A percentile compares a stretch with the other conserved stretches of the same genome.
Evolutionary conservation across 2,113 vertebrate species (phyloP).

Genomic region (Apteryx mantelli): DNA sequence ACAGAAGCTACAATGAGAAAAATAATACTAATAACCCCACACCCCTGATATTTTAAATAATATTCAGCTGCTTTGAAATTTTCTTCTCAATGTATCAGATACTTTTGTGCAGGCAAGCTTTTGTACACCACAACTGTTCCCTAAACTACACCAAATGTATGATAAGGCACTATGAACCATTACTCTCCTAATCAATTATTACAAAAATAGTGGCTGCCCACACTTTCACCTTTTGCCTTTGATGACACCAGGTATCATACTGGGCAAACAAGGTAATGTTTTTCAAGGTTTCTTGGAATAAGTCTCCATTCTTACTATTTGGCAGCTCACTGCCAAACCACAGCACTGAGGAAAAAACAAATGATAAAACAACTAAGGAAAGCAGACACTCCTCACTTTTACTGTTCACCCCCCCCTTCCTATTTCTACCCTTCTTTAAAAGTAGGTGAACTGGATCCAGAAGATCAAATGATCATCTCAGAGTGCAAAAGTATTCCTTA

Average conservation of each 20-base stretch:
- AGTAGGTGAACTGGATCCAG: background rate
- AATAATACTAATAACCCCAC: background rate
- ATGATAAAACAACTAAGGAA: background rate
- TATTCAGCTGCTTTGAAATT: background rate
- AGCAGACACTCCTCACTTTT: background rate
- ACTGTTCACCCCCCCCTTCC: background rate
- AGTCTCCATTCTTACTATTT: background rate
- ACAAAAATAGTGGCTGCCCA: background rate
- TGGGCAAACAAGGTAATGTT: background rate
- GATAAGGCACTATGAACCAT: background rate
- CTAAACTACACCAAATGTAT: background rate
- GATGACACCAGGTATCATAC: background rate
- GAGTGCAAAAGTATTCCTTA: background rate
- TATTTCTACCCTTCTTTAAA: background rate
- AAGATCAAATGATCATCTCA: background rate
- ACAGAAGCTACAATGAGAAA: background rate
- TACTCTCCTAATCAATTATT: background rate
- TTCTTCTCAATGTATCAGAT: background rate
- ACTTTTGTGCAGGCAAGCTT: background rate
- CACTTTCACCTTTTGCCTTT: background rate
- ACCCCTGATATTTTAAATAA: background rate
- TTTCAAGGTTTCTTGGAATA: conserved; percentile 21
- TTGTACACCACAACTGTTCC: background rate
- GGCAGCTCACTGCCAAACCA: background rate
- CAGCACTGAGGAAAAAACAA: background rate